Evolutionary conservation across 2,888 invertebrate genomes (phyloP), one percentile per base, ranked within the genome.

Genomic region (Ormyrus pomaceus): DNA sequence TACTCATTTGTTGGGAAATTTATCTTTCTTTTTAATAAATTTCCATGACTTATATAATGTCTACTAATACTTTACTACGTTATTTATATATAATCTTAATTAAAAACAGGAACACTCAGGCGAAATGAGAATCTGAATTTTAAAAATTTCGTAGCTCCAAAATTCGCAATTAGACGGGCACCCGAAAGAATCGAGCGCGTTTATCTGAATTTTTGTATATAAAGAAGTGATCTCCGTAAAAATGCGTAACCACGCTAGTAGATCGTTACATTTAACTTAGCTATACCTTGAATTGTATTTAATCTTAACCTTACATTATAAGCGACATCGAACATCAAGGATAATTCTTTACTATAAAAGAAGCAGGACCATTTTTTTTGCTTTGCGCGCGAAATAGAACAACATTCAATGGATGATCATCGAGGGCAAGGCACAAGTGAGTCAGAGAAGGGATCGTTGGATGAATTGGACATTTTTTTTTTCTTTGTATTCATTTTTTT

Each of bases 341-440:
- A 87, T 83, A 83, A 83, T 84, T 83, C 78, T 78, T 81, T 83
- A 72, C 81, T 83, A 77, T 79, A 84, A 80, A 83, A 68, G 76
- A 84, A 75, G 56, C 61, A 70, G 46, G 68, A 72, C 11, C 61
- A 59, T 56, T 62, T 53, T 71, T 45, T 51, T 72, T 34, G 34
- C 2, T 77, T 70, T 53, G 10, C 50, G 66, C 74, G 62, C 48
- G 59, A 58, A 66, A 59, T 71, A 65, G 66, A 75, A 81, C n/a
- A 77, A 77, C 45, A 77, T 80, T 74, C 74, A 84, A 84, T 82
- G 79, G 83, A 84, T 83, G 83, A 86, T 87, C 85, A 86, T 85
- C 84, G 84, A 87, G 87, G 86, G 84, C 88, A 88, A 88, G 88
- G 88, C 88, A 88, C 88, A 85, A 86, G 88, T 88, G 88, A 88